phyloP scores from a whole-genome alignment of 2,113 vertebrate genomes.

The Bostrychus sinensis region DNA sequence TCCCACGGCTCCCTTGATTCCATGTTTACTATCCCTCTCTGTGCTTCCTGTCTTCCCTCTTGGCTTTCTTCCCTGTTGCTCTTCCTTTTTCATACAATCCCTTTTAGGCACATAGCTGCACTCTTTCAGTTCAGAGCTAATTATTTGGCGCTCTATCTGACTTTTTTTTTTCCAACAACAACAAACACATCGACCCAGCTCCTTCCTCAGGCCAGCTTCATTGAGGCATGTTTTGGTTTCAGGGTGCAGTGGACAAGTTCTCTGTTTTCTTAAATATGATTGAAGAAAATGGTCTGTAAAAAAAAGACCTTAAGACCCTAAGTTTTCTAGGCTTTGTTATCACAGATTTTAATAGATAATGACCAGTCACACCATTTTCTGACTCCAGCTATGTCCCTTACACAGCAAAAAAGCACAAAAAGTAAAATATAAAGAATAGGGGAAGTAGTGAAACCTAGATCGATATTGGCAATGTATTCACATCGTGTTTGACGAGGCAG shows the following conservation, averaged over 20 bases:
- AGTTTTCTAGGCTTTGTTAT: too few relatives aligned
- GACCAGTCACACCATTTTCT: too few relatives aligned
- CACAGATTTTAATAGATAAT: too few relatives aligned
- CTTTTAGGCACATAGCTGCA: background rate
- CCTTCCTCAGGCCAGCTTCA: background rate
- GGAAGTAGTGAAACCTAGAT: too few relatives aligned
- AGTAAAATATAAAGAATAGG: too few relatives aligned
- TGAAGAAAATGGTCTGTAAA: too few relatives aligned
- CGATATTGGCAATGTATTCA: too few relatives aligned
- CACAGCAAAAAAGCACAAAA: too few relatives aligned
- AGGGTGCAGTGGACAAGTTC: background rate
- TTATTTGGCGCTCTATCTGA: background rate
- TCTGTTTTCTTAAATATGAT: too few relatives aligned
- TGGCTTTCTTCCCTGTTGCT: background rate
- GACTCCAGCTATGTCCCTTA: too few relatives aligned
- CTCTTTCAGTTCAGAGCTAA: background rate
- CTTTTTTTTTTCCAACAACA: background rate
- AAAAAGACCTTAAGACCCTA: too few relatives aligned
- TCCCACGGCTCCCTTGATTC: slow-evolving; percentile 1
- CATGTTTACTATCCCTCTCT: slow-evolving; percentile 2
- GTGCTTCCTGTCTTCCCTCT: background rate
- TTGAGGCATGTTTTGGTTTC: background rate
- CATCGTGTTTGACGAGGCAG: too few relatives aligned
- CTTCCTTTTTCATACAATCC: background rate
- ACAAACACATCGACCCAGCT: background rate